Evolutionary conservation across 2,797 vertebrate genomes (phyloP).

Genomic region (Paguma larvata): DNA sequence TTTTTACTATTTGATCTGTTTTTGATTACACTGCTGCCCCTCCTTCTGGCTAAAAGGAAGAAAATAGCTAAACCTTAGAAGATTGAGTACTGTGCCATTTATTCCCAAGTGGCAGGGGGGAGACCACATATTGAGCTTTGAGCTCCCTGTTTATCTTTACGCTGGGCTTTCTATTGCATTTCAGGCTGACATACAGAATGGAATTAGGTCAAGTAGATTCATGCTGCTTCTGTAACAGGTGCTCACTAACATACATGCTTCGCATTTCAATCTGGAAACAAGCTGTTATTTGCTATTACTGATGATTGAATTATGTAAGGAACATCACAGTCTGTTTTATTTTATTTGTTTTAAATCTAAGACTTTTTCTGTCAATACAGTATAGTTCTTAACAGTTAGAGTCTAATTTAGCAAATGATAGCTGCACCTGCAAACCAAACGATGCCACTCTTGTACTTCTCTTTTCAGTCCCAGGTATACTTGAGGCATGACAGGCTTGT

Average conservation of each 20-base stretch:
- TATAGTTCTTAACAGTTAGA: background rate
- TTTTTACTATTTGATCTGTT: background rate
- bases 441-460: background rate
- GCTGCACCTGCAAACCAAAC: background rate
- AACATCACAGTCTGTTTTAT: background rate
- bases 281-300: background rate
- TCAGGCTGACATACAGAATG: background rate
- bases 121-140: background rate
- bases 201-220: background rate
- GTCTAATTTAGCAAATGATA: background rate
- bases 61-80: background rate
- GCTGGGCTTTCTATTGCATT: background rate
- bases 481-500: background rate
- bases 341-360: conserved; percentile 2
- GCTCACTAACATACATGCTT: background rate
- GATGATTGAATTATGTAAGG: background rate
- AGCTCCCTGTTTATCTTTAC: background rate
- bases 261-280: background rate
- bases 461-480: background rate
- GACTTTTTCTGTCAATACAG: background rate
- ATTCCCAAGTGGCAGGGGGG: background rate
- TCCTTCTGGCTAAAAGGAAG: background rate
- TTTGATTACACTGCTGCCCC: background rate
- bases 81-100: background rate
- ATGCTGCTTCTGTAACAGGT: background rate